phyloP scores from a whole-genome alignment of 2,113 vertebrate genomes.

The Patagioenas fasciata region DNA sequence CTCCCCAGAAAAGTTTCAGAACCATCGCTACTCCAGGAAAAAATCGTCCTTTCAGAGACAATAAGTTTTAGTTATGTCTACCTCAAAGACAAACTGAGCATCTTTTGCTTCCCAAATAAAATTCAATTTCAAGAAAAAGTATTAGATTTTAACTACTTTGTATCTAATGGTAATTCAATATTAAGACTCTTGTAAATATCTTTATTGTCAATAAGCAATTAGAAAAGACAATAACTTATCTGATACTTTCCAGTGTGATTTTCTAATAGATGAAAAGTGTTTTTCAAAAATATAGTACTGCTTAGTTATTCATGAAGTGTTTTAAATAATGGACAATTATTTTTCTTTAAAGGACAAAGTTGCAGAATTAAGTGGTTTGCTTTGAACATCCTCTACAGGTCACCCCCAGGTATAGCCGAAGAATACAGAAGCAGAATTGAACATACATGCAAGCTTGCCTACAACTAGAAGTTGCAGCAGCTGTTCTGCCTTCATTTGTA shows the following conservation, averaged over 20 bases:
- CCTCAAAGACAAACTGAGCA: background rate
- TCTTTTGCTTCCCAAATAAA: background rate
- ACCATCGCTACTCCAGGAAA: background rate
- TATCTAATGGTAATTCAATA: background rate
- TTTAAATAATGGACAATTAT: background rate
- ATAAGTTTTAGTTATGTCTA: background rate
- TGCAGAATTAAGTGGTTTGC: background rate
- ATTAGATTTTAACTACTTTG: background rate
- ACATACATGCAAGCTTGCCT: background rate
- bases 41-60: background rate
- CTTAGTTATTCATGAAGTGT: background rate
- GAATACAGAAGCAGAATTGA: background rate
- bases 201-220: background rate
- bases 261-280: background rate
- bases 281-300: background rate
- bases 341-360: background rate
- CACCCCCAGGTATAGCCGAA: background rate
- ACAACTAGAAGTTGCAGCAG: background rate
- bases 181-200: background rate
- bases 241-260: background rate
- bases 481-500: background rate
- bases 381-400: background rate
- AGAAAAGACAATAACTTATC: background rate
- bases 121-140: background rate
- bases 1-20: background rate